Evolutionary conservation across 2,888 invertebrate species (phyloP).

Genomic region (Didymodactylos carnosus): DNA sequence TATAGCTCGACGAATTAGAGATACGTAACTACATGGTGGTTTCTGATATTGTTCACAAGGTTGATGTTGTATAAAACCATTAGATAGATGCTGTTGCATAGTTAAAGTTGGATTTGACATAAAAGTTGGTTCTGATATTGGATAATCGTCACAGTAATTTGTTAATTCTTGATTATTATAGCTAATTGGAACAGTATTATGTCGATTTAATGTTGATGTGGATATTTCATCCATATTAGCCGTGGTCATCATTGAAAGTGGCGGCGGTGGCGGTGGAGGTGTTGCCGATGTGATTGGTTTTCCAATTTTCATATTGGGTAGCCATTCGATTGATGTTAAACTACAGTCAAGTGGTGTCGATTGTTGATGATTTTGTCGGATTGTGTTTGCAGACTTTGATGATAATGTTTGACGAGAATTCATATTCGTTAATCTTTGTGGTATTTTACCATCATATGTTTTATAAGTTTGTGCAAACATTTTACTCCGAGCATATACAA

Average conservation of each 20-base stretch:
- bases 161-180: slow-evolving; percentile 12
- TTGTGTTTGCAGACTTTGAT: no score
- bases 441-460: not conserved
- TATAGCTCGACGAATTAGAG: slow-evolving; percentile 49
- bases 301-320: slow-evolving; percentile 29
- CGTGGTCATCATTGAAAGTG: slow-evolving; percentile 15
- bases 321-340: slow-evolving; percentile 39
- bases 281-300: not conserved
- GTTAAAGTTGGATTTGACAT: not conserved
- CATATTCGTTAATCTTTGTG: no score
- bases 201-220: slow-evolving; percentile 9
- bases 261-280: no score
- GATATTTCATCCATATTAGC: slow-evolving; percentile 6
- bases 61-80: no score
- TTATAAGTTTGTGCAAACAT: not conserved
- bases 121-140: slow-evolving; percentile 18
- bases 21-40: slow-evolving; percentile 46
- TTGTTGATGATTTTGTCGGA: no score
- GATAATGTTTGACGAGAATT: no score
- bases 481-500: not conserved
- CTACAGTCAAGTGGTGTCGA: slow-evolving; percentile 33
- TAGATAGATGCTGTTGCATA: not conserved
- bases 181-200: slow-evolving; percentile 19
- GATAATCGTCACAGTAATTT: slow-evolving; percentile 22
- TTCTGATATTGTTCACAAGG: slow-evolving; percentile 16